A percentile compares a stretch with the other conserved stretches of the same genome.
phyloP scores from a whole-genome alignment of 2,113 vertebrate genomes.

The Riparia riparia region DNA sequence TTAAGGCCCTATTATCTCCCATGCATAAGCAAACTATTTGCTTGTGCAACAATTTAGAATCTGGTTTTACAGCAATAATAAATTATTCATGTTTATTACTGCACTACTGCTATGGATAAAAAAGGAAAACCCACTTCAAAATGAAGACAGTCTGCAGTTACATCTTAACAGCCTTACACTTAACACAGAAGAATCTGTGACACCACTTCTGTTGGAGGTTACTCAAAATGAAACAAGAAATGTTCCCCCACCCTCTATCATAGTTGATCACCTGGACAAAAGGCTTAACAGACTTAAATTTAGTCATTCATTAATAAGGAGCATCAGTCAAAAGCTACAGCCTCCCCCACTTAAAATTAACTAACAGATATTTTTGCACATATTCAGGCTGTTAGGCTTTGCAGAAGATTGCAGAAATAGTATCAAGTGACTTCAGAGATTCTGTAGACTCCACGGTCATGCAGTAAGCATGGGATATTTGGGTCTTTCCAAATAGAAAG shows the following conservation, averaged over 20 bases:
- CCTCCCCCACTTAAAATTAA: background rate
- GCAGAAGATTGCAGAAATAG: background rate
- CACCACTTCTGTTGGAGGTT: background rate
- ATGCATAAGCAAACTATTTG: background rate
- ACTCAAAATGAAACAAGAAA: background rate
- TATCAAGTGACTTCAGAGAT: background rate
- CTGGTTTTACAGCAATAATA: background rate
- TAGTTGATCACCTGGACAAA: background rate
- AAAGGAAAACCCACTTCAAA: constrained; percentile 24
- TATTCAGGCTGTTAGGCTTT: background rate
- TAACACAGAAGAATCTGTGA: background rate
- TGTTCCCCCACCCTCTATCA: background rate
- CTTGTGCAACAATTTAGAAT: background rate
- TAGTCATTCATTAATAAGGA: background rate
- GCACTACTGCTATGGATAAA: background rate
- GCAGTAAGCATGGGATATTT: background rate
- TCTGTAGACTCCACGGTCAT: background rate
- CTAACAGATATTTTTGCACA: background rate
- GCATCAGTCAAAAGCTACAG: background rate
- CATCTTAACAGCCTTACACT: background rate
- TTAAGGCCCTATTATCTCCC: background rate
- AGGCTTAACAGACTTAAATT: background rate
- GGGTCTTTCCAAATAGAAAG: background rate
- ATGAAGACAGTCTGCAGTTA: background rate
- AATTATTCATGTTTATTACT: constrained; percentile 7